Evolutionary conservation across 2,888 invertebrate species (phyloP).

Genomic region (Macrosoma leucophasiata): DNA sequence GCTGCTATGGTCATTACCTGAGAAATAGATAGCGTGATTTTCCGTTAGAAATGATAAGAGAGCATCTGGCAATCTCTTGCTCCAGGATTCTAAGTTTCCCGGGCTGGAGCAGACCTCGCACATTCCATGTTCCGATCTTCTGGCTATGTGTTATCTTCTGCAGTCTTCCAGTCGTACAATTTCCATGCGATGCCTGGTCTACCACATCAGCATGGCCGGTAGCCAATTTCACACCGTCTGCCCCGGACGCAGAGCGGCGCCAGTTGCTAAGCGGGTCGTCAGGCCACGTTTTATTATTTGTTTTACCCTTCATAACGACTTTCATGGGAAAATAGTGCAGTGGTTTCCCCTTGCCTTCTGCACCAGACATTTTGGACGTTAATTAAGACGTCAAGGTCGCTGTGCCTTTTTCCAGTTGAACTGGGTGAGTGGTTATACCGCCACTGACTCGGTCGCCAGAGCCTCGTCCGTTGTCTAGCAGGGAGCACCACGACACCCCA

Average conservation of each 20-base stretch:
- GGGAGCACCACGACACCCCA: too few relatives aligned
- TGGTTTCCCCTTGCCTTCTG: slow-evolving; percentile 15
- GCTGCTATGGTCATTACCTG: slow-evolving; percentile 13
- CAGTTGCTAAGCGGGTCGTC: slow-evolving; percentile 15
- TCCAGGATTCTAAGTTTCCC: slow-evolving; percentile 20
- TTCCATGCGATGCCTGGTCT: neutral
- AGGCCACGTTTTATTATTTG: slow-evolving; percentile 1
- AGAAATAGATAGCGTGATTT: slow-evolving; percentile 11
- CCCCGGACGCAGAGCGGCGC: slow-evolving; percentile 17
- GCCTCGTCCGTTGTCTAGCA: too few relatives aligned
- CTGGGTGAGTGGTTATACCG: too few relatives aligned
- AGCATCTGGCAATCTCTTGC: slow-evolving; percentile 11
- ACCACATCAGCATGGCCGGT: slow-evolving; percentile 2
- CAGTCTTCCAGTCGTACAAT: too few relatives aligned
- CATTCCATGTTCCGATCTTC: slow-evolving; percentile 22
- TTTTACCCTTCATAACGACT: slow-evolving; percentile 3
- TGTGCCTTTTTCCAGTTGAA: slow-evolving; percentile 8
- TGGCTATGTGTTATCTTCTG: slow-evolving; percentile 1
- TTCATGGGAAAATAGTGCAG: slow-evolving; percentile 8
- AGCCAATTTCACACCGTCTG: slow-evolving; percentile 7
- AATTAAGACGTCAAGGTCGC: slow-evolving; percentile 8
- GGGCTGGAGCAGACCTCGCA: slow-evolving; percentile 8
- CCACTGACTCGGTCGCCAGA: too few relatives aligned
- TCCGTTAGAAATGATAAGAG: slow-evolving; percentile 14
- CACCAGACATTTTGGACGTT: slow-evolving; percentile 5